Base-by-base conservation (phyloP, 2,797 vertebrate species). In the Anguilla obscura region DNA sequence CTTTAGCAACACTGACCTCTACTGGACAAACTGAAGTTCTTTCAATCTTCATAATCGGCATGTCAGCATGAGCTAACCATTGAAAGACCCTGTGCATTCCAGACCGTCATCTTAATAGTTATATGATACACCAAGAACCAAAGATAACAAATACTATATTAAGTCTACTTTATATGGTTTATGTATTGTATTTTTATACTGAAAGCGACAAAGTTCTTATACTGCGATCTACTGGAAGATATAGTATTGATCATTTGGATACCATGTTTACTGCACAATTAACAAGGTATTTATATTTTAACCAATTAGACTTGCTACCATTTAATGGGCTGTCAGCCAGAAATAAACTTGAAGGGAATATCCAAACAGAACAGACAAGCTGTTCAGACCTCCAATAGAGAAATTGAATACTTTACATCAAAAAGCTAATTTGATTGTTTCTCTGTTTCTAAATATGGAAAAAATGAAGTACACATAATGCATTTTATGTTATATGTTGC, bases 1-100 rank as follows among this genome's bases (percentile, higher is more conserved):
- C 50, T 63, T 36, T 30, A 80, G 69, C 71, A 82, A 86, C 36
- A 66, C 71, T 88, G 88, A 52, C 88, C 69, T 86, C 88, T 88
- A 30, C 8, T 86, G 88, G 88, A 50, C 54, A 48, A 58, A 18
- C 4, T 40, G 84, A 60, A 5, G 18, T 79, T 45, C 74, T 40
- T 36, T 74, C 27, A 36, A 74, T 74, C 30, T 36, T 21, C 66
- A 30, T 74, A 14, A 40, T 45, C 74, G 21, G 74, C 18, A 40
- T 79, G 69, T 21, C 16, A 7, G 33, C 33, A 79, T 79, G 36
- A 45, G 36, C 7, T 79, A 16, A 36, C 21, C 1, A 18, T 6
- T 45, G 16, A 45, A 79, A 40, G 33, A 69, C 24, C 8, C 21
- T 27, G n/a, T 27, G n/a, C 24, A 69, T 27, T 69, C n/a, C n/a